phyloP scores from a whole-genome alignment of 2,797 vertebrate genomes.

The Chlorospingus semifuscus region DNA sequence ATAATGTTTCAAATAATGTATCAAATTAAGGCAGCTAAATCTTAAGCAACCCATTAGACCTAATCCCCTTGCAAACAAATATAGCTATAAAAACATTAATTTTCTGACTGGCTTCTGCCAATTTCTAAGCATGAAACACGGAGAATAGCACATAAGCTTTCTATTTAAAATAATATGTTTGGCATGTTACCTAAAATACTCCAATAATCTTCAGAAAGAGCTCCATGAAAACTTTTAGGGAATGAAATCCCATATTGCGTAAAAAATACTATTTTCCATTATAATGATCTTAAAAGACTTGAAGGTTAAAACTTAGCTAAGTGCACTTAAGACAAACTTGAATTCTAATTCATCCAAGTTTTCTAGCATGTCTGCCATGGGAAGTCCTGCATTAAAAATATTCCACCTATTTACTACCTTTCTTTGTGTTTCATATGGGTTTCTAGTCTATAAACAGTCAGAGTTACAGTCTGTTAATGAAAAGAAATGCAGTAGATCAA shows the following conservation, averaged over 20 bases:
- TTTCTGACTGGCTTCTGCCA: not conserved
- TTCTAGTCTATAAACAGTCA: not conserved
- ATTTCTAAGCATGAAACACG: not conserved
- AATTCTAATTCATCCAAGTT: not conserved
- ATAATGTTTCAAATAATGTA: not conserved
- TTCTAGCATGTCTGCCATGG: not conserved
- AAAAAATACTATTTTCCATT: not conserved
- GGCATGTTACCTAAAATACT: not conserved
- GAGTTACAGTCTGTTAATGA: not conserved
- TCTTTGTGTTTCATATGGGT: not conserved
- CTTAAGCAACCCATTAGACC: not conserved
- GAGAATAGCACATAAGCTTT: not conserved
- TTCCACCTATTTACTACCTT: not conserved
- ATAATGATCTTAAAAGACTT: not conserved
- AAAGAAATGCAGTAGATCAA: not conserved
- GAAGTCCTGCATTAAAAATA: not conserved
- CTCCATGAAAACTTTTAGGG: not conserved
- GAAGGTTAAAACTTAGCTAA: not conserved
- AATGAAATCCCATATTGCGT: not conserved
- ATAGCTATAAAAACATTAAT: not conserved
- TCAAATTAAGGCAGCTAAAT: not conserved
- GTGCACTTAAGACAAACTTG: not conserved
- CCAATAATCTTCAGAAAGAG: not conserved
- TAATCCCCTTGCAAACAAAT: not conserved
- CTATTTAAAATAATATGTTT: not conserved